Evolutionary conservation across 2,797 vertebrate species (phyloP).

Genomic region (Cossypha caffra): DNA sequence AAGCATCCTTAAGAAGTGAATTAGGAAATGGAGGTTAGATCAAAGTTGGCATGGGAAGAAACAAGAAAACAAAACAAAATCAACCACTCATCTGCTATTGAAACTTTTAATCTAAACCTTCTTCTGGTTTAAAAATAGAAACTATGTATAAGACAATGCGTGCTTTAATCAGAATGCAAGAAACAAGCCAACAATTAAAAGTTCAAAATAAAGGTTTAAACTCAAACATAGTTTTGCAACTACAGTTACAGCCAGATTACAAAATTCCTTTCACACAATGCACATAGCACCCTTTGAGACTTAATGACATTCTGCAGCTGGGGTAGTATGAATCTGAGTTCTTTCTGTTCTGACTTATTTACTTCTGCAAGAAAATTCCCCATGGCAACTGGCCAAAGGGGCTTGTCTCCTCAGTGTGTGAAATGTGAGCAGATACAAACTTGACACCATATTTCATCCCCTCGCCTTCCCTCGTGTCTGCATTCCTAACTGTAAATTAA

Average conservation of each 20-base stretch:
- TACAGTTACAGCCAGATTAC: constrained; percentile 63
- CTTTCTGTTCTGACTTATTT: constrained; percentile 69
- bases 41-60: constrained; percentile 23
- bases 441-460: constrained; percentile 58
- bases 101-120: background rate
- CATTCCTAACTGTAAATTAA: constrained; percentile 75
- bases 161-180: constrained; percentile 22
- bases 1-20: constrained; percentile 14
- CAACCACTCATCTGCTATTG: background rate
- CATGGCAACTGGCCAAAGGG: constrained; percentile 68
- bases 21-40: constrained; percentile 28
- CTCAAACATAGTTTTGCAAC: constrained; percentile 65
- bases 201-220: constrained; percentile 58
- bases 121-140: constrained; percentile 38
- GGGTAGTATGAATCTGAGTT: constrained; percentile 58
- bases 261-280: constrained; percentile 72
- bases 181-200: constrained; percentile 28
- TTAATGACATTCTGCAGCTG: constrained; percentile 76
- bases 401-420: constrained; percentile 65
- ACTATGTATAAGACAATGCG: background rate
- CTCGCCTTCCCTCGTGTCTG: constrained; percentile 47
- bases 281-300: constrained; percentile 72
- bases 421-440: constrained; percentile 65
- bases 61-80: constrained; percentile 36
- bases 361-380: constrained; percentile 69